These are phyloP conservation scores for Eugnorisma glareosa DNA, from an alignment of 2,888 invertebrate species.

Conservation along the genomic window DNA sequence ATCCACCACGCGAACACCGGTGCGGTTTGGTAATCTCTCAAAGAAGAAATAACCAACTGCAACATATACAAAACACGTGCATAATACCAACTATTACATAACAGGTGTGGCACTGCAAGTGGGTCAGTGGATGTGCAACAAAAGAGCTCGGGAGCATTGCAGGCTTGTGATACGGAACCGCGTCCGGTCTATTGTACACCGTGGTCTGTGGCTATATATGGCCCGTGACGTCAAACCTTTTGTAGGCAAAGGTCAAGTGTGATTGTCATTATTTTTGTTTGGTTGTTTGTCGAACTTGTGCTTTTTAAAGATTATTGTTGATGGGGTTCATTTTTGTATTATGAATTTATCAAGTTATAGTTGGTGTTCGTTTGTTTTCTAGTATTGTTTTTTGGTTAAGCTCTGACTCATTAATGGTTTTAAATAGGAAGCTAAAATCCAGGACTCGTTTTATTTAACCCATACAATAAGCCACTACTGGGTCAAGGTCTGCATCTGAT, in stretches of 20 bases:
- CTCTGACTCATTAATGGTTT: background rate
- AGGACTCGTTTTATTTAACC: background rate
- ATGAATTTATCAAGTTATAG: background rate
- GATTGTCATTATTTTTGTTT: conserved; percentile 42
- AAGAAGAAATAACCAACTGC: background rate
- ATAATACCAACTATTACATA: conserved; percentile 21
- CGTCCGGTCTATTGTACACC: conserved; percentile 56
- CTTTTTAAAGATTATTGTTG: background rate
- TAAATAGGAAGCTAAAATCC: background rate
- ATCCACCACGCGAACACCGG: background rate
- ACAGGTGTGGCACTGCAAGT: conserved; percentile 47
- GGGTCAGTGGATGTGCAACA: conserved; percentile 63
- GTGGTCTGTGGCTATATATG: conserved; percentile 55
- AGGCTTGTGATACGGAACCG: conserved; percentile 52
- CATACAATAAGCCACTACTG: background rate
- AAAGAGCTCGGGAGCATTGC: conserved; percentile 50
- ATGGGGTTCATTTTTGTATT: background rate
- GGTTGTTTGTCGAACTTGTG: conserved; percentile 44
- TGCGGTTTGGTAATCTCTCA: background rate
- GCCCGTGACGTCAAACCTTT: conserved; percentile 51
- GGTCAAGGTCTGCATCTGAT: background rate
- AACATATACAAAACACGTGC: background rate
- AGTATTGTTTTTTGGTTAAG: background rate
- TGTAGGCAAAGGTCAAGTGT: conserved; percentile 62
- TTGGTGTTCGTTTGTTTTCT: background rate